Conservation (phyloP, 2,797 vertebrate species). For the Ctenopoma kingsleyae region DNA sequence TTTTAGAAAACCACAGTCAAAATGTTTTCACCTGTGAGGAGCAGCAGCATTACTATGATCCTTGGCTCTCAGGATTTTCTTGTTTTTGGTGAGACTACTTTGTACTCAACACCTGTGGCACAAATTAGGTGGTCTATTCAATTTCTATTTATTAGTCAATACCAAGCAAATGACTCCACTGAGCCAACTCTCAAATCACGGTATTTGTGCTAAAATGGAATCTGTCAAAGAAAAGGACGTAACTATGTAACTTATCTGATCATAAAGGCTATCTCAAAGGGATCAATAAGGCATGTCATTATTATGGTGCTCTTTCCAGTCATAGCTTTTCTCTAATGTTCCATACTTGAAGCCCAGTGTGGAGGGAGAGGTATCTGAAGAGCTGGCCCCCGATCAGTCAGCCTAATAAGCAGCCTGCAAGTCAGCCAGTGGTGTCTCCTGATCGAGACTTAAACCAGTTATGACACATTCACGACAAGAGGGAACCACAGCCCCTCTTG, state of each 20-base stretch:
- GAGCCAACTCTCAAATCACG: slow-evolving; percentile 50
- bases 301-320: slow-evolving; percentile 41
- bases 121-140: slow-evolving; percentile 39
- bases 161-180: slow-evolving; percentile 23
- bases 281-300: too few species aligned
- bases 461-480: slow-evolving; percentile 48
- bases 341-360: slow-evolving; percentile 40
- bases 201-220: slow-evolving; percentile 47
- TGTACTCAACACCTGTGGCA: slow-evolving; percentile 16
- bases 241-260: slow-evolving; percentile 50
- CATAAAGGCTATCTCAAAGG: slow-evolving; percentile 8
- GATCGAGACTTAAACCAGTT: slow-evolving; percentile 55
- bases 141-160: slow-evolving; percentile 38
- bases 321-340: slow-evolving; percentile 21
- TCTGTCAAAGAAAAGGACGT: slow-evolving; percentile 40
- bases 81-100: slow-evolving; percentile 21
- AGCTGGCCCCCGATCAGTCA: slow-evolving; percentile 61
- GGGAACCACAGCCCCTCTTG: slow-evolving; percentile 30
- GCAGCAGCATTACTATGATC: slow-evolving; percentile 12
- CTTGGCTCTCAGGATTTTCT: slow-evolving; percentile 18
- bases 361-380: slow-evolving; percentile 37
- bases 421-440: slow-evolving; percentile 34
- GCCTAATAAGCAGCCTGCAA: slow-evolving; percentile 23
- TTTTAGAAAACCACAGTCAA: slow-evolving; percentile 16
- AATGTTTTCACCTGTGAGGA: slow-evolving; percentile 19